phyloP scores from a whole-genome alignment of 1,140 invertebrate genomes.

The Halictus rubicundus region DNA sequence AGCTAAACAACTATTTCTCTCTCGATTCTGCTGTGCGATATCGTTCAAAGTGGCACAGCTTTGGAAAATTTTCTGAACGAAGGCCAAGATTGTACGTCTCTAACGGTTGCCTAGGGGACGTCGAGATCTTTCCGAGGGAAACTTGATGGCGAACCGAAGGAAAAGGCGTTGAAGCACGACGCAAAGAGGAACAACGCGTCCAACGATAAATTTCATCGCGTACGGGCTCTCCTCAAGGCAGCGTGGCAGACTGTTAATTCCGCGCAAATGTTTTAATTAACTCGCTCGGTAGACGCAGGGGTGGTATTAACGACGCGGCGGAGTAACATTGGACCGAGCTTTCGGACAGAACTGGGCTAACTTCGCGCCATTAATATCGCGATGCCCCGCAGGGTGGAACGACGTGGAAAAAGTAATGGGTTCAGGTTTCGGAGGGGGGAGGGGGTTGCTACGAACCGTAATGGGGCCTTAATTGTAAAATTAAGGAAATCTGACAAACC shows the following conservation, averaged over 20 bases:
- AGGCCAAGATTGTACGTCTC: too few relatives aligned
- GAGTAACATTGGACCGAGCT: constrained; percentile 22
- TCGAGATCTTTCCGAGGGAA: too few relatives aligned
- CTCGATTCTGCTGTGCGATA: too few relatives aligned
- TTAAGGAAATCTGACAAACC: constrained; percentile 33
- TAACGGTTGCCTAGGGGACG: too few relatives aligned
- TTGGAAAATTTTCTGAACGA: too few relatives aligned
- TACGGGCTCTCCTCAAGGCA: neutral
- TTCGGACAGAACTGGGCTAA: constrained; percentile 44
- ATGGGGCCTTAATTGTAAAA: constrained; percentile 26
- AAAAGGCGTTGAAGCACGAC: too few relatives aligned
- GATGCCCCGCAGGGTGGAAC: constrained; percentile 25
- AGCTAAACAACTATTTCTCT: too few relatives aligned
- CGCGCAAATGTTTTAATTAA: constrained; percentile 39
- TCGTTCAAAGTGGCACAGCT: too few relatives aligned
- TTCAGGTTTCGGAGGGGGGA: neutral
- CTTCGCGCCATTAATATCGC: constrained; percentile 45
- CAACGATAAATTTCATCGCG: too few relatives aligned
- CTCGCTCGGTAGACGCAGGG: constrained; percentile 22
- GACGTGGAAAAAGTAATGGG: constrained; percentile 39
- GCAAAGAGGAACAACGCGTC: too few relatives aligned
- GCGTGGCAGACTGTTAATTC: constrained; percentile 20
- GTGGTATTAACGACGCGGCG: constrained; percentile 28
- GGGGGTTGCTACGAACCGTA: neutral
- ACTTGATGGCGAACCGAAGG: too few relatives aligned